Evolutionary conservation across 53 echinoderm and acorn worm genomes (phyloP).

Genomic region (Crossaster papposus): DNA sequence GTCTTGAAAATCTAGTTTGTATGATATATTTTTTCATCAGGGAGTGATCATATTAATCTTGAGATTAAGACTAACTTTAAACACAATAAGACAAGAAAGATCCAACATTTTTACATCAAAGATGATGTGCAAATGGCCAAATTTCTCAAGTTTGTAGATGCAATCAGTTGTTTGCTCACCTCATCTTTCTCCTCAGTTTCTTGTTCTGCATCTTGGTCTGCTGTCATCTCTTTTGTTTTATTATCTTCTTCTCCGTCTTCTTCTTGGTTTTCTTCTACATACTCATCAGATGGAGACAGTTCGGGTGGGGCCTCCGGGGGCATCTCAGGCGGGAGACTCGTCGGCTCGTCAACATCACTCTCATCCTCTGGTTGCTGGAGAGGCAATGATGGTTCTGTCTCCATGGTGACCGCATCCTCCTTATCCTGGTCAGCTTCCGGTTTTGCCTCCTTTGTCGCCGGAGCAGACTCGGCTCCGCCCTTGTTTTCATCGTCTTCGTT

Average conservation of each 20-base stretch:
- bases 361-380: not conserved
- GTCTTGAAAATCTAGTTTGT: not conserved
- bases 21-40: too few relatives aligned
- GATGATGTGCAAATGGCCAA: too few relatives aligned
- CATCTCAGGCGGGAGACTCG: conserved; percentile 51
- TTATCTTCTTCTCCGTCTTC: conserved; percentile 49
- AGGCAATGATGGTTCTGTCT: not conserved
- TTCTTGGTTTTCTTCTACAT: conserved; percentile 21
- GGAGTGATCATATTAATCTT: too few relatives aligned
- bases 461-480: conserved; percentile 39
- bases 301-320: conserved; percentile 41
- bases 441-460: conserved; percentile 34
- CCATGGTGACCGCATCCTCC: conserved; percentile 31
- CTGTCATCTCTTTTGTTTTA: conserved; percentile 9
- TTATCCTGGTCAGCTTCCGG: not conserved
- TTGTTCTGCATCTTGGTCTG: conserved; percentile 22
- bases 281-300: not conserved
- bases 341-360: conserved; percentile 20
- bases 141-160: not conserved
- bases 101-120: too few relatives aligned
- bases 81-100: too few relatives aligned
- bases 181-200: not conserved
- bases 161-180: not conserved
- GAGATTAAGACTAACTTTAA: too few relatives aligned
- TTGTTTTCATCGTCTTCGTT: conserved; percentile 65